Base-by-base conservation (phyloP, 2,797 vertebrate species). In the Acipenser oxyrinchus region DNA sequence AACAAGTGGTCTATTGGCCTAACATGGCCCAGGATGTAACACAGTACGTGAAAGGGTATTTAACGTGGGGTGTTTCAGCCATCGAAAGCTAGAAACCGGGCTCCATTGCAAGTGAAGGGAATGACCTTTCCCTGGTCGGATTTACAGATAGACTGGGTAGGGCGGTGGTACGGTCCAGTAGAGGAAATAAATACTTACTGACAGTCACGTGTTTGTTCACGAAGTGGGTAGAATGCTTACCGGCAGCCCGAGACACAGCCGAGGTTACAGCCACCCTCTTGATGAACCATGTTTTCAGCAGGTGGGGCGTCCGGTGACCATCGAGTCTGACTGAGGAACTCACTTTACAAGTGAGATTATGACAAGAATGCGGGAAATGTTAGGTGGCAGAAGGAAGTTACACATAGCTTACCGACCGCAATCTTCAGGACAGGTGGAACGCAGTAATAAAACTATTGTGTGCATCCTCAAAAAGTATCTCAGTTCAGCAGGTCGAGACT, bases 401-500 rank as follows among this genome's bases (percentile, higher is more conserved):
- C 72, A 74, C 13, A 63, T 72, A 6, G 12, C 58, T 7, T 8
- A 72, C 48, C 64, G 74, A 2, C 63, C 72, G 6, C 48, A 60
- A 12, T 66, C 62, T n/a, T 72, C 66, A 0, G 68, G 71, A 0
- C 62, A 73, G 9, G 64, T 78, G 0, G 73, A 76, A 18, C 8
- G 12, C 0, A 8, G 66, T 6, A 69, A 78, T 7, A 3, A 51
- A n/a, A 69, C 64, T 0, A 10, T 73, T 2, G 49, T 68, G 1
- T 49, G 37, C 10, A 74, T 66, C 49, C 68, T 73, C 0, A 70
- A 66, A n/a, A 76, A 75, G n/a, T 68, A 69, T 18, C 51, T 70
- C 6, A 23, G 48, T 4, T 49, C 49, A 8, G 69, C 63, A 15
- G 37, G 59, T 1, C 57, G 63, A 10, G 70, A 74, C 10, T 67